These are phyloP conservation scores for Zaprionus vittiger DNA, from an alignment of 1,140 invertebrate genomes.

Conservation along the genomic window DNA sequence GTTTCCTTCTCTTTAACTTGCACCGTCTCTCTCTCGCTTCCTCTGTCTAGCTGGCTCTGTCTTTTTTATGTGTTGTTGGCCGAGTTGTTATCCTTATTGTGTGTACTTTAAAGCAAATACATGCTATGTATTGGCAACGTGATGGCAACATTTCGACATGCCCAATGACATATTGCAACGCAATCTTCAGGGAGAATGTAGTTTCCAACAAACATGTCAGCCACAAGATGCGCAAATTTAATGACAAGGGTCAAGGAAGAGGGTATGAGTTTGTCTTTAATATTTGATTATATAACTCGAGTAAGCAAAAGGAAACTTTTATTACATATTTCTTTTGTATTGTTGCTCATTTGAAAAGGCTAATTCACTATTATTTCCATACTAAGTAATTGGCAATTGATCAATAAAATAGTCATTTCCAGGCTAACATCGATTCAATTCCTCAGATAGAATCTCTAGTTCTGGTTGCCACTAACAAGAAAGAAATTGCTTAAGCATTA, in stretches of 20 bases:
- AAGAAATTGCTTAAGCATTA: slow-evolving; percentile 55
- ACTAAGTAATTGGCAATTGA: background rate
- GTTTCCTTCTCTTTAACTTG: slow-evolving; percentile 49
- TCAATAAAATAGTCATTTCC: background rate
- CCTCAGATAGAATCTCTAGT: background rate
- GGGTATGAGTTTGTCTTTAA: background rate
- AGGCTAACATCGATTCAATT: background rate
- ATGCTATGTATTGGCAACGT: slow-evolving; percentile 13
- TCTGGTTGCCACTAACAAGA: slow-evolving; percentile 19
- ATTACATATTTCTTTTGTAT: no score
- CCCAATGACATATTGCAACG: slow-evolving; percentile 38
- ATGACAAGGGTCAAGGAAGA: slow-evolving; percentile 21
- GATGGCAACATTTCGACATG: slow-evolving; percentile 28
- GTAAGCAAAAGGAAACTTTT: no score
- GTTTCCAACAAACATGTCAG: slow-evolving; percentile 21
- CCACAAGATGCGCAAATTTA: slow-evolving; percentile 9
- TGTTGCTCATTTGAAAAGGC: no score
- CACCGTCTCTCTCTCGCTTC: background rate
- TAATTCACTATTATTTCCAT: background rate
- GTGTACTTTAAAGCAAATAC: slow-evolving; percentile 45
- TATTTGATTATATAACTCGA: slow-evolving; percentile 2
- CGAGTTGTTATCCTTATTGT: slow-evolving; percentile 48
- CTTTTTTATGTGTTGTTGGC: slow-evolving; percentile 58
- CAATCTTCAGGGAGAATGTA: slow-evolving; percentile 14
- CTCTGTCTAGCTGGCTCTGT: background rate